phyloP scores from a whole-genome alignment of 2,888 invertebrate genomes.

The Dyspetes luteomarginatus region DNA sequence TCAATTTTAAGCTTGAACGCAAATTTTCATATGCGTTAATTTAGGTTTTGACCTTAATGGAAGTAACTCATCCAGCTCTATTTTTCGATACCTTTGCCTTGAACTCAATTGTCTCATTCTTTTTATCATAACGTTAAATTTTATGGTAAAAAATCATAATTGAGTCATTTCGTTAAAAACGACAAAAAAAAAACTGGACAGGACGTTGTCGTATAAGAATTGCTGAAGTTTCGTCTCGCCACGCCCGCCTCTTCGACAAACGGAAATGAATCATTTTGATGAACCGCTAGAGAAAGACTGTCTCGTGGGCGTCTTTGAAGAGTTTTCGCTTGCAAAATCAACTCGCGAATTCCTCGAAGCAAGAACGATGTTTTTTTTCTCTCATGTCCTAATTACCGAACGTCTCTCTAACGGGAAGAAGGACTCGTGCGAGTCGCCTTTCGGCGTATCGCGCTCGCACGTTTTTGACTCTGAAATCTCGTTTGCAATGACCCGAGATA shows the following conservation, averaged over 20 bases:
- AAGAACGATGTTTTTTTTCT: not conserved
- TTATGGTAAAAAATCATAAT: conserved; percentile 7
- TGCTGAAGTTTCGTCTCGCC: conserved; percentile 1
- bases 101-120: conserved; percentile 1
- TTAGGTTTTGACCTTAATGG: too few species aligned
- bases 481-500: conserved; percentile 38
- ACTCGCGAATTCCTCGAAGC: conserved; percentile 32
- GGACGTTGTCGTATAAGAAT: conserved; percentile 28
- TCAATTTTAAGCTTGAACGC: too few species aligned
- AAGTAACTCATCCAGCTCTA: not conserved
- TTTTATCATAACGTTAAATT: conserved; percentile 6
- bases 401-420: conserved; percentile 7
- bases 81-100: not conserved
- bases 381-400: not conserved
- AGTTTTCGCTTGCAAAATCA: conserved; percentile 39
- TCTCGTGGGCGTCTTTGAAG: conserved; percentile 50
- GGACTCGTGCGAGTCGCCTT: not conserved
- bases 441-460: conserved; percentile 1
- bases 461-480: conserved; percentile 22
- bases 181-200: conserved; percentile 10
- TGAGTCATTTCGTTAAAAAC: conserved; percentile 18
- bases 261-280: conserved; percentile 62
- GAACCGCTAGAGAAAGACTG: conserved; percentile 27
- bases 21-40: not conserved
- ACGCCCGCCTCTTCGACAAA: conserved; percentile 52